phyloP scores from a whole-genome alignment of 2,113 vertebrate species.

The Oncorhynchus gorbuscha region DNA sequence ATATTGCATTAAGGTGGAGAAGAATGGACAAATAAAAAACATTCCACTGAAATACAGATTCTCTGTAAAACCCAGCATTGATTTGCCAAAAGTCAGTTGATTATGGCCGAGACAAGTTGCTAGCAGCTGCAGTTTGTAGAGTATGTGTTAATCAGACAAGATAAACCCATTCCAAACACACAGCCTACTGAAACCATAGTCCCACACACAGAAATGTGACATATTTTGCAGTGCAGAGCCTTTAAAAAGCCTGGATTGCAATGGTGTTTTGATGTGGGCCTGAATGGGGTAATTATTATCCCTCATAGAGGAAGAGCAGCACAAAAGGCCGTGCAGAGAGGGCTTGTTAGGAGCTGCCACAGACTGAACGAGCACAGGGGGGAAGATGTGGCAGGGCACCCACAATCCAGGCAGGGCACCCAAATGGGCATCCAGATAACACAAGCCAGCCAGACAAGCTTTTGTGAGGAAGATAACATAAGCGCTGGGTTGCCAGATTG shows the following conservation, averaged over 20 bases:
- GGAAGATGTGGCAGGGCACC: no score
- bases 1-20: neutral
- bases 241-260: constrained; percentile 20
- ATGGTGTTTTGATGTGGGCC: constrained; percentile 41
- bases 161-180: neutral
- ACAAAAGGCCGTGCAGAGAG: constrained; percentile 30
- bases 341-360: constrained; percentile 9
- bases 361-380: neutral
- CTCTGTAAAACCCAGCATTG: neutral
- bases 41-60: neutral
- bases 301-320: constrained; percentile 21
- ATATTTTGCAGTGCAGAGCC: constrained; percentile 1
- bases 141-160: neutral
- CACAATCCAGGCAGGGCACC: no score
- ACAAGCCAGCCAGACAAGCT: no score
- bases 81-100: neutral
- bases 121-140: neutral
- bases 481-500: no score
- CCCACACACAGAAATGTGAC: neutral
- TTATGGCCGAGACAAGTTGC: neutral
- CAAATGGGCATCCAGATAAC: no score
- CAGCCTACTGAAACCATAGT: neutral
- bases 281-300: constrained; percentile 55
- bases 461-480: neutral
- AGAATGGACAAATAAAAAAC: constrained; percentile 13